phyloP scores from a whole-genome alignment of 2,797 vertebrate genomes.

The Eremophila alpestris region DNA sequence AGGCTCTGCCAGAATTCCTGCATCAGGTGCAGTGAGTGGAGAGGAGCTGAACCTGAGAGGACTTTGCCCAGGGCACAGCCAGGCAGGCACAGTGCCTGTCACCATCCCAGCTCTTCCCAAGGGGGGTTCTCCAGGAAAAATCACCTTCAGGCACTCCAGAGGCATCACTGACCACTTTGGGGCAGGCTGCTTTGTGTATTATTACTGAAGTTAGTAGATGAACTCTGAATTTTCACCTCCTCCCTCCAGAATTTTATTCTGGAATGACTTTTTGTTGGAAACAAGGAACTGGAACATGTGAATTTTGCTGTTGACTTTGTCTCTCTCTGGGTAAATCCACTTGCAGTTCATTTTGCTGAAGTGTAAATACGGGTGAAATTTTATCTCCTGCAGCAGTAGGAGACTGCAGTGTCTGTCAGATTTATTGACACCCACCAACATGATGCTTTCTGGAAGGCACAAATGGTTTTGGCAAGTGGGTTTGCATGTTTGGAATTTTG shows the following conservation, averaged over 20 bases:
- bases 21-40: neutral
- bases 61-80: neutral
- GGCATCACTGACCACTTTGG: fast-evolving
- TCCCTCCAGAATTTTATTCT: neutral
- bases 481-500: neutral
- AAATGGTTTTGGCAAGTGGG: conserved; percentile 18
- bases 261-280: neutral
- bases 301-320: neutral
- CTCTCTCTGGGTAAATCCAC: neutral
- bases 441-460: neutral
- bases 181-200: neutral
- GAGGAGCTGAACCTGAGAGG: neutral
- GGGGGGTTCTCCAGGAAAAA: neutral
- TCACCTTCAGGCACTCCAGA: neutral
- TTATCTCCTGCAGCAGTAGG: neutral
- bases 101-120: neutral
- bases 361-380: conserved; percentile 12
- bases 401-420: conserved; percentile 17
- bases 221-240: neutral
- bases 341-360: neutral
- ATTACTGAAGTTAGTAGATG: neutral
- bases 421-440: neutral
- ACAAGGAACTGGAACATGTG: neutral
- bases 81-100: fast-evolving
- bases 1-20: neutral